These are phyloP conservation scores for Margarornis squamiger DNA, from an alignment of 2,797 vertebrate genomes.

Conservation along the genomic window DNA sequence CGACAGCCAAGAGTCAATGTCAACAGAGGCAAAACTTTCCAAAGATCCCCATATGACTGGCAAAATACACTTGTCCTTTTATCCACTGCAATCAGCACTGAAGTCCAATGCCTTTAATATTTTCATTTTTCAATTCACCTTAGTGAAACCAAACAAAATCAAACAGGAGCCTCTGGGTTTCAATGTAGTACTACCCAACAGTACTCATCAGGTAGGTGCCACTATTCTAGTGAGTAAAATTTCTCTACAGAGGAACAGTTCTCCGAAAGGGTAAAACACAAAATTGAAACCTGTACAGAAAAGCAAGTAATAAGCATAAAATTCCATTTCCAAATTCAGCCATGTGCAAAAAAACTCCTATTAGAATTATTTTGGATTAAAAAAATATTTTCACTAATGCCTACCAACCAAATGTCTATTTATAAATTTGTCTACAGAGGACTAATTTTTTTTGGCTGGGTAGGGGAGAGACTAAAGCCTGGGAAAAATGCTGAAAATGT, in stretches of 20 bases:
- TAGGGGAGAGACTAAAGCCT: neutral
- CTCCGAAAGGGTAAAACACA: neutral
- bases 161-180: neutral
- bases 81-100: neutral
- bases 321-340: neutral
- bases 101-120: neutral
- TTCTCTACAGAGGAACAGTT: neutral
- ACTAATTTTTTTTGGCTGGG: neutral
- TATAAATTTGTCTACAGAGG: neutral
- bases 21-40: slow-evolving; percentile 29
- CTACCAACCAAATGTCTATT: neutral
- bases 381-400: neutral
- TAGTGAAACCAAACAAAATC: neutral
- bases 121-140: neutral
- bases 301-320: neutral
- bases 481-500: neutral
- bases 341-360: neutral
- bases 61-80: neutral
- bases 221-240: neutral
- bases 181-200: neutral
- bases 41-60: neutral
- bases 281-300: neutral
- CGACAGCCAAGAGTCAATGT: slow-evolving; percentile 4
- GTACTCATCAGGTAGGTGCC: neutral
- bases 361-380: neutral